A percentile compares a stretch with the other conserved stretches of the same genome.
phyloP scores from a whole-genome alignment of 1,140 invertebrate genomes.

The Anadara kagoshimensis region DNA sequence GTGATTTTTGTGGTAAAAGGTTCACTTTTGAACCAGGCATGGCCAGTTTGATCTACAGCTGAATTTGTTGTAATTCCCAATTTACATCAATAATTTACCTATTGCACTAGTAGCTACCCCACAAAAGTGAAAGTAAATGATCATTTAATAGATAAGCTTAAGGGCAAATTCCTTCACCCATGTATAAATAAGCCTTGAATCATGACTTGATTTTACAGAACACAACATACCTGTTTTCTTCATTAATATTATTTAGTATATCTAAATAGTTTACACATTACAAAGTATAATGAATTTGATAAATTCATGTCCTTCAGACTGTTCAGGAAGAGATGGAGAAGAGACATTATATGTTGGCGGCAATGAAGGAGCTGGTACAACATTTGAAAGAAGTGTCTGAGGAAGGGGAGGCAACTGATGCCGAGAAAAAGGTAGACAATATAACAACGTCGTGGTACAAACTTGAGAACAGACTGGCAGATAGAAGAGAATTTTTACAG shows the following conservation, averaged over 20 bases:
- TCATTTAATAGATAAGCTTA: too few relatives aligned
- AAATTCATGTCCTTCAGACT: conserved; percentile 37
- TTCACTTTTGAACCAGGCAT: too few relatives aligned
- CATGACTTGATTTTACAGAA: not conserved
- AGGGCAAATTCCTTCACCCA: too few relatives aligned
- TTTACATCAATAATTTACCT: too few relatives aligned
- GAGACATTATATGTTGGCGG: conserved; percentile 78
- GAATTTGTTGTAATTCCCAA: too few relatives aligned
- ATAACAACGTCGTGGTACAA: conserved; percentile 54
- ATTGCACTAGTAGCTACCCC: too few relatives aligned
- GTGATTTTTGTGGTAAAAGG: too few relatives aligned
- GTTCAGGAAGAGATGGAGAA: conserved; percentile 81
- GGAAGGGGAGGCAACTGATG: conserved; percentile 61
- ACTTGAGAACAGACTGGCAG: conserved; percentile 54
- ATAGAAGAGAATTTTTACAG: conserved; percentile 49
- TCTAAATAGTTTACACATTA: not conserved
- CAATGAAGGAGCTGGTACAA: conserved; percentile 76
- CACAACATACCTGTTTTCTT: not conserved
- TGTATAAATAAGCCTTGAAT: too few relatives aligned
- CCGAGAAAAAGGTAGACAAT: conserved; percentile 50
- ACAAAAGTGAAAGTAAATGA: too few relatives aligned
- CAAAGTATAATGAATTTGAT: not conserved
- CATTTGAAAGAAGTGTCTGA: conserved; percentile 75
- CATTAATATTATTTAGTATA: not conserved
- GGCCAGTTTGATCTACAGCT: too few relatives aligned